phyloP scores from a whole-genome alignment of 2,888 invertebrate species.

The Dyspetes luteomarginatus region DNA sequence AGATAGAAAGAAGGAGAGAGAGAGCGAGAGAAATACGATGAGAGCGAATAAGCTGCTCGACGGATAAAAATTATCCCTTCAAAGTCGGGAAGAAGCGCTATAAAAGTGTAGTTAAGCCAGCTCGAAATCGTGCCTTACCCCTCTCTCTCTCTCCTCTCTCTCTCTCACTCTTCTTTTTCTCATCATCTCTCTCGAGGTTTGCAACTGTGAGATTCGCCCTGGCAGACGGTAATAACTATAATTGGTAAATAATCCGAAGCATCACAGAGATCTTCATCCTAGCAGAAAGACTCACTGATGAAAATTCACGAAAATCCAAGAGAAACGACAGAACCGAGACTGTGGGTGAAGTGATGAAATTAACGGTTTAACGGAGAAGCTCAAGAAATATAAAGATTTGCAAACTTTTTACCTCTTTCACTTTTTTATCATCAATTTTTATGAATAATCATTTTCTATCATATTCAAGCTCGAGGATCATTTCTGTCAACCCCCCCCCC shows the following conservation, averaged over 20 bases:
- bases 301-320: background rate
- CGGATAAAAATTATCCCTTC: conserved; percentile 81
- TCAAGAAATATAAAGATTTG: background rate
- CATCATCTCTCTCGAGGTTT: conserved; percentile 2
- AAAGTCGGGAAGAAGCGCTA: conserved; percentile 77
- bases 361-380: background rate
- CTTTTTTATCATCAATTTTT: conserved; percentile 28
- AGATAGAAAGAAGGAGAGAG: background rate
- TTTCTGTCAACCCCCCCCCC: too few species aligned
- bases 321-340: background rate
- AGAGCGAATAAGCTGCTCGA: conserved; percentile 66
- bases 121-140: conserved; percentile 60
- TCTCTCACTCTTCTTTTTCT: conserved; percentile 45
- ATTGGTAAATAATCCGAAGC: conserved; percentile 74
- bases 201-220: conserved; percentile 45
- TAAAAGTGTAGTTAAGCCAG: conserved; percentile 79
- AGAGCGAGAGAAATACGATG: conserved; percentile 34
- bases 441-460: conserved; percentile 1
- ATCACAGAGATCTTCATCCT: background rate
- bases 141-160: conserved; percentile 48
- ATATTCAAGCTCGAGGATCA: too few species aligned
- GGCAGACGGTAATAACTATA: conserved; percentile 72
- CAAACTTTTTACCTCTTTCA: conserved; percentile 24
- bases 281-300: background rate
- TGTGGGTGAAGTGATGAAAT: background rate